Percentiles rank a stretch among this genome's conserved stretches.
These are phyloP conservation scores for Drosophila histrio DNA, from an alignment of 2,888 invertebrate genomes.

Conservation along the genomic window DNA sequence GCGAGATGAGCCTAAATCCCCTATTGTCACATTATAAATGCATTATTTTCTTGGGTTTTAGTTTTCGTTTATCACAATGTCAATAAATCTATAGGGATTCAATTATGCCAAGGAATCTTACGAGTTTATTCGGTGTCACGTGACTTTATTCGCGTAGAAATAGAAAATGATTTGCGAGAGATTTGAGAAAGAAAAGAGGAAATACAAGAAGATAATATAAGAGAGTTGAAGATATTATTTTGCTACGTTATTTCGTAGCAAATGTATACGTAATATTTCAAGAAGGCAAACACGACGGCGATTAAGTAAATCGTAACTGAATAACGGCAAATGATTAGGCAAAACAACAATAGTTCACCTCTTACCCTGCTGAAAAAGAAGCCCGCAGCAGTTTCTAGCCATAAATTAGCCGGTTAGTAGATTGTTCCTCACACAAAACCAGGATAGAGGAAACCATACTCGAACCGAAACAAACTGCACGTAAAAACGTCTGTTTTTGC, in stretches of 20 bases:
- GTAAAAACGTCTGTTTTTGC: constrained; percentile 75
- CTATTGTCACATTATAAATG: constrained; percentile 39
- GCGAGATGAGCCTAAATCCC: constrained; percentile 13
- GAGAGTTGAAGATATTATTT: neutral
- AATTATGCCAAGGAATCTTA: constrained; percentile 31
- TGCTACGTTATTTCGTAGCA: neutral
- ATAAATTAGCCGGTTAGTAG: constrained; percentile 61
- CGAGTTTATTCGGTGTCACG: neutral
- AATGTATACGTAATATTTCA: constrained; percentile 34
- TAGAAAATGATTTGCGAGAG: neutral
- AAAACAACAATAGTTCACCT: constrained; percentile 25
- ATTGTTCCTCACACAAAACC: constrained; percentile 3
- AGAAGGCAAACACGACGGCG: constrained; percentile 25
- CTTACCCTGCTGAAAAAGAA: constrained; percentile 1
- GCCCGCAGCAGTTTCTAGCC: constrained; percentile 53
- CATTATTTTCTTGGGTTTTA: constrained; percentile 13
- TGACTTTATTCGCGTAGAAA: neutral
- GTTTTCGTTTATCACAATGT: constrained; percentile 1
- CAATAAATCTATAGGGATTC: constrained; percentile 28
- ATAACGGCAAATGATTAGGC: constrained; percentile 67
- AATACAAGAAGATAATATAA: neutral
- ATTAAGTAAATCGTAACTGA: constrained; percentile 40
- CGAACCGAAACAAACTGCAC: constrained; percentile 46
- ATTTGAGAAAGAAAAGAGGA: neutral
- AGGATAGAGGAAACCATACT: constrained; percentile 10